Base-by-base conservation (phyloP, 2,888 invertebrate species). In the Julus scandinavius region DNA sequence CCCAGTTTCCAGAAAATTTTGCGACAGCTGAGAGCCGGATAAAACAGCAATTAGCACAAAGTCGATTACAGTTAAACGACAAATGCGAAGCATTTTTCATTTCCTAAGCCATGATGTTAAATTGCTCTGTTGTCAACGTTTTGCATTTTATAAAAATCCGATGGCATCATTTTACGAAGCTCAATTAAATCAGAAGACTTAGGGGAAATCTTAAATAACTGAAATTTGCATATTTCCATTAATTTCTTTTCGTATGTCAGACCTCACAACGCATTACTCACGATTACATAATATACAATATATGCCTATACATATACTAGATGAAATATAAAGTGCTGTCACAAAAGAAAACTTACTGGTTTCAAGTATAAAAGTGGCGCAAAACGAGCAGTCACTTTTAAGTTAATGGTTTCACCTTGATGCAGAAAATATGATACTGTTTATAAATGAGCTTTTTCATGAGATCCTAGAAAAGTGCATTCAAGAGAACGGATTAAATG, bases 401-500 rank as follows among this genome's bases (percentile, higher is more conserved):
- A 58, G 17, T 58, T 58, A 54, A 72, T 29, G 72, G 72, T 29
- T 29, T 6, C 72, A 72, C 20, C 72, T 72, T 29, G 72, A 29
- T 72, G 20, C 72, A 72, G 1, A 72, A 72, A 72, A 20, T 85
- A 85, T 84, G 38, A 83, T 1, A 85, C 17, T 80, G 20, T n/a
- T 17, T 85, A 13, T 85, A 85, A 20, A 85, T 20, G 17, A 40
- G 49, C 85, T 7, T 85, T 41, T 2, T 17, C 11, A 85, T n/a
- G 85, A 17, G 85, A 85, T n/a, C 41, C 49, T 40, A 40, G 40
- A 85, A 15, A 11, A 20, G 41, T 45, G 85, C 5, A 41, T 85
- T 85, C 49, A 20, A 85, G 49, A 85, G 41, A 41, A 49, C 41
- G 85, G 85, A 85, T 85, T 85, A 85, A 40, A 41, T 85, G 40